Base-by-base conservation (phyloP, 2,113 vertebrate species). In the Pterophyllum scalare region DNA sequence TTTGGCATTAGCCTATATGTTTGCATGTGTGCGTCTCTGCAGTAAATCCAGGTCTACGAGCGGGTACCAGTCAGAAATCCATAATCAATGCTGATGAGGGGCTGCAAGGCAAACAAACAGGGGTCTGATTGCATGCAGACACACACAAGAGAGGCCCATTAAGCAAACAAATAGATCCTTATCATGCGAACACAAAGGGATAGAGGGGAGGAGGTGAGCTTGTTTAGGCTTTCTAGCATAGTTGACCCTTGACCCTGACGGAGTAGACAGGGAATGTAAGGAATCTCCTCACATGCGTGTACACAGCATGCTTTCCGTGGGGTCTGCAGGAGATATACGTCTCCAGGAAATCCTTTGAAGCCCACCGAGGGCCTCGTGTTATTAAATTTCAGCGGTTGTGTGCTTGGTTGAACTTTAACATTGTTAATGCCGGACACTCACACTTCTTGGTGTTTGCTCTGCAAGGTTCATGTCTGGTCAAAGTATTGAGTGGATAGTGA, bases 91-190 rank as follows among this genome's bases (percentile, higher is more conserved):
- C 33, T 64, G 86, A 84, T 86, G 83, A 85, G 70, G 77, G 67
- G 38, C 59, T 35, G 49, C 35, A 76, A 87, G 74, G 38, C 28
- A 87, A 88, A 87, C 77, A 85, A 59, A 85, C 35, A 60, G 31
- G 75, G 64, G 38, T 77, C 84, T 82, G 87, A 84, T 89, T 86
- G 52, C 57, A 59, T 24, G 52, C 81, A 52, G 74, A 70, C 59
- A 65, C 49, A 57, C 61, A 61, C 52, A 59, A 35, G 59, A 38
- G 26, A 81, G 76, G 78, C 46, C 22, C 89, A 87, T 89, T 87
- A 91, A 92, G 89, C 79, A 91, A 92, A 94, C 84, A 92, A 93
- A 93, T 83, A 64, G 59, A 74, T 79, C 40, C 88, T 93, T 89
- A 93, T 92, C 90, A 86, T 65, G 59, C n/a, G 17, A 80, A 89